These are phyloP conservation scores for Catagonus wagneri DNA, from an alignment of 2,113 vertebrate genomes.

Conservation along the genomic window DNA sequence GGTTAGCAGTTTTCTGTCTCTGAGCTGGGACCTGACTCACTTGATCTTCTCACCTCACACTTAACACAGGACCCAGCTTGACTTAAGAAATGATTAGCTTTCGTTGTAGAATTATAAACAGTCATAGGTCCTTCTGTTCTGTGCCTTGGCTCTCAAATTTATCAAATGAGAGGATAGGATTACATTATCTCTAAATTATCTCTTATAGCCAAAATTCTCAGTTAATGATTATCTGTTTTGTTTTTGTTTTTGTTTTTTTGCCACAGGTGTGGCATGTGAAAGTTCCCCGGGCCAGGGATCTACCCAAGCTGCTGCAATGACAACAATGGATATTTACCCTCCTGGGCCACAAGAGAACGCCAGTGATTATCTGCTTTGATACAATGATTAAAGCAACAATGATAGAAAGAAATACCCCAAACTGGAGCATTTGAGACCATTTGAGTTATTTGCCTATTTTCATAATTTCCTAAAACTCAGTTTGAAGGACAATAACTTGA, in stretches of 20 bases:
- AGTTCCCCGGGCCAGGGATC: too few relatives aligned
- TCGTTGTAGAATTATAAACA: slow-evolving; percentile 44
- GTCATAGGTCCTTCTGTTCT: slow-evolving; percentile 1
- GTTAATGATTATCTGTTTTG: slow-evolving; percentile 51
- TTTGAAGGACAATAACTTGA: slow-evolving; percentile 8
- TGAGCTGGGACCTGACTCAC: slow-evolving; percentile 41
- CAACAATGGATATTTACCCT: too few relatives aligned
- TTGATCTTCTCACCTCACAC: slow-evolving; percentile 62
- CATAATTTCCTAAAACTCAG: slow-evolving; percentile 33
- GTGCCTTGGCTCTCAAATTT: slow-evolving; percentile 18
- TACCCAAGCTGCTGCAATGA: too few relatives aligned
- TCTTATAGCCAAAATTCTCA: slow-evolving; percentile 49
- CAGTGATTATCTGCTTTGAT: slow-evolving; percentile 46
- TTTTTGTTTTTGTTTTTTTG: too few relatives aligned
- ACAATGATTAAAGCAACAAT: slow-evolving; percentile 4
- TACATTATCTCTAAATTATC: slow-evolving; percentile 34
- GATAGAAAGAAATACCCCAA: slow-evolving; percentile 18
- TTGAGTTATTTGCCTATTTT: slow-evolving; percentile 18
- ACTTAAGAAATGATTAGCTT: slow-evolving; percentile 42
- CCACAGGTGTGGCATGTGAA: too few relatives aligned
- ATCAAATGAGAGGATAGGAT: slow-evolving; percentile 47
- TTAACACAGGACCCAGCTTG: not conserved
- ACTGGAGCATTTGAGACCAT: slow-evolving; percentile 25
- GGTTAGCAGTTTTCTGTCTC: slow-evolving; percentile 63
- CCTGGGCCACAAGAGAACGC: too few relatives aligned